Base-by-base conservation (phyloP, 2,113 vertebrate species). In the Anthoscopus minutus region DNA sequence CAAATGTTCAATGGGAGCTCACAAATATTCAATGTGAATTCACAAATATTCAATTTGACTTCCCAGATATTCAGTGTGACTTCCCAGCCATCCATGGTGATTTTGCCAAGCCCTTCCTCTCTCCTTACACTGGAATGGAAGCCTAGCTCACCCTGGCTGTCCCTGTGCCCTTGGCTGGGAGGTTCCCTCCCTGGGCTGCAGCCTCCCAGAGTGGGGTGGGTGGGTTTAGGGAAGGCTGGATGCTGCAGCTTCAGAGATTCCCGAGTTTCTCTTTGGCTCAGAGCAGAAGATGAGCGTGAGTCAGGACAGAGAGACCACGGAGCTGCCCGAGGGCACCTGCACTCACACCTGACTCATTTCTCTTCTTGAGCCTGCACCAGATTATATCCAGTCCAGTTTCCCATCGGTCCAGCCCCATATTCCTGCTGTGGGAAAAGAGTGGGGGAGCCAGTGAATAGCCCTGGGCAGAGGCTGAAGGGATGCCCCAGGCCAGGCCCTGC, bases 251-350 rank as follows among this genome's bases (percentile, higher is more conserved):
- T 51, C 40, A 27, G 20, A 35, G 2, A 24, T 3, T 23, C 18
- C 31, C 2, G 6, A 33, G 30, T n/a, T 72, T 2, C 30, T 30
- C 18, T 20, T 20, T 13, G 44, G 57, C 74, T 67, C 44, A 31
- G 38, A 65, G 51, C 61, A 50, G 51, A 12, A 22, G 47, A 24
- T 5, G 9, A 38, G 25, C 4, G 42, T 3, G 3, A 47, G 42
- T 6, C 57, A 16, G 61, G n/a, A 13, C 0, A 0, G 72, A 33
- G 33, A 27, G 57, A 54, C 2, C 58, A 27, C 1, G 1, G 28
- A 23, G 23, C 40, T 73, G 33, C 48, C 56, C 28, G 20, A 37
- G 38, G 47, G 33, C 64, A 28, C 66, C 67, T 17, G 38, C 40
- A 33, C 40, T 54, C 58, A 54, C 1, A 11, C n/a, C 48, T 56